Evolutionary conservation across 2,797 vertebrate species (phyloP), one percentile per base, ranked within the genome.

Genomic region (Malacoctenus gilli): DNA sequence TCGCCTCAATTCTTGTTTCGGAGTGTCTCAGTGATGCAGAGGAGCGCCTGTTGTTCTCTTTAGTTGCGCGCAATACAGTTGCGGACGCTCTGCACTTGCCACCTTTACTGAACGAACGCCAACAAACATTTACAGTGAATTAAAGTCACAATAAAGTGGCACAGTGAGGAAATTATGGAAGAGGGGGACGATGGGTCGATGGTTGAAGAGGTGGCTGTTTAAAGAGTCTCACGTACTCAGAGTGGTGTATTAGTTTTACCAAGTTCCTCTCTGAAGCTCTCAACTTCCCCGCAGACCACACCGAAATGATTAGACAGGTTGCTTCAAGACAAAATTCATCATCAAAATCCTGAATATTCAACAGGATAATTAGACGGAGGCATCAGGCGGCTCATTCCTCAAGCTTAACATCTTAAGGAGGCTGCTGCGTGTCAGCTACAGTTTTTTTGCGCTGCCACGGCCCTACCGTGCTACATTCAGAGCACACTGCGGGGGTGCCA

Each of bases 351-450:
- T 22, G n/a, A 55, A 42, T 21, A 32, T 36, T 43, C 19, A 37
- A 18, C 32, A 37, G 35, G 18, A 35, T 41, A 47, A 50, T 28
- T 59, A 15, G 44, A 32, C 18, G 30, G 6, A 19, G 7, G 22
- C 23, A 30, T 38, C 21, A 12, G 12, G 25, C 36, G 32, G n/a
- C 22, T 40, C 30, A 47, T 40, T 56, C 32, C 36, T 46, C 21
- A 28, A 22, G 28, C 23, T 28, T 11, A 54, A 36, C 62, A 51
- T 55, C 42, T 47, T 63, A 48, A 51, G 39, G 30, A 44, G 20
- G n/a, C 22, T 43, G 22, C 5, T 3, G 4, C 4, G 19, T 59
- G 49, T 62, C 25, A 31, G n/a, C 36, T 31, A 15, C 30, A 46
- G 30, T 49, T 59, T n/a, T n/a, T 28, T 16, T 59, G 63, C 42